Evolutionary conservation across 2,888 invertebrate genomes (phyloP), one percentile per base, ranked within the genome.

Genomic region (Coleophora flavipennella): DNA sequence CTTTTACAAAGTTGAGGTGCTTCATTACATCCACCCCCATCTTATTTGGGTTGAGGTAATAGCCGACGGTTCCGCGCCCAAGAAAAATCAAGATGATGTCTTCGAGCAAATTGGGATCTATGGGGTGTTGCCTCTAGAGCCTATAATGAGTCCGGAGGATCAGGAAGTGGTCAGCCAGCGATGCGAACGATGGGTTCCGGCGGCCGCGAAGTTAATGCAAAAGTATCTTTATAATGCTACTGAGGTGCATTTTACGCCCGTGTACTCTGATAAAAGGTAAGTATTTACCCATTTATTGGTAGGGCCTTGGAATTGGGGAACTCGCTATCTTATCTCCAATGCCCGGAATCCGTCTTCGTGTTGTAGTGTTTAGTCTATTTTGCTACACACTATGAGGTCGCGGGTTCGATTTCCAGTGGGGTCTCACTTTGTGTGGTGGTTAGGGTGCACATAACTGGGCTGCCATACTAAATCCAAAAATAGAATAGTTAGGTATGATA

Each of bases 31-130:
- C 8, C 71, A 75, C 53, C 80, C 80, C 0, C 68, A 79, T 58
- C 52, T 79, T 27, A 69, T 80, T 44, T 80, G 79, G 76, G 60
- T 64, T 1, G 66, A 73, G 53, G 62, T 55, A 0, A 39, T 33
- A 8, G 48, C 48, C 3, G 25, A 38, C 3, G 20, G 37, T 11
- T 20, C 43, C 1, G 48, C 49, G 26, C 42, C 42, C 1, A 44
- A 52, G n/a, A 20, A 20, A 20, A 20, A 20, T 20, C n/a, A n/a
- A n/a, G 54, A 59, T n/a, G 51, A 57, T 45, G 36, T 48, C 2
- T 67, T 76, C 10, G 73, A 79, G 44, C 79, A 80, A 59, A 58
- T 79, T 11, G 80, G 80, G 10, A 44, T 80, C 13, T 74, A 68
- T 36, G 77, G 78, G 0, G 42, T 80, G 25, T 29, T 74, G 31